These are phyloP conservation scores for Megathymus violae DNA, from an alignment of 1,140 invertebrate genomes.

Conservation along the genomic window DNA sequence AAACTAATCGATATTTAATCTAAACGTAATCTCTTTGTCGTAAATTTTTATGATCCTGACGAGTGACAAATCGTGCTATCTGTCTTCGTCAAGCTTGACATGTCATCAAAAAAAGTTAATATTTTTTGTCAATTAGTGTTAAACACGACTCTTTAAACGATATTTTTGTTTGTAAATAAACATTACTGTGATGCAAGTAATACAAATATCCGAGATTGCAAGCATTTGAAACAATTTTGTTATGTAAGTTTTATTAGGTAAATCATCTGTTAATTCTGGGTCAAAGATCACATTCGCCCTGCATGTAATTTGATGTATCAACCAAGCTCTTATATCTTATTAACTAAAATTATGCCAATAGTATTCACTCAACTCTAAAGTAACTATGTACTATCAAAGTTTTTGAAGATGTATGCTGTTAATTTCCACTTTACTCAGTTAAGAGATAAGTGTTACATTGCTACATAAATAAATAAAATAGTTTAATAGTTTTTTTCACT, in stretches of 20 bases:
- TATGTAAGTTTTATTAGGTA: conserved; percentile 32
- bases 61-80: conserved; percentile 2
- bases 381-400: no score
- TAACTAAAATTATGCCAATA: no score
- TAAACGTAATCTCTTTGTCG: conserved; percentile 22
- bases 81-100: conserved; percentile 13
- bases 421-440: no score
- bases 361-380: no score
- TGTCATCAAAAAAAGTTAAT: conserved; percentile 6
- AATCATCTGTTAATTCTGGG: conserved; percentile 28
- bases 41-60: conserved; percentile 8
- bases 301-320: conserved; percentile 1
- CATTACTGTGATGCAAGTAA: background rate
- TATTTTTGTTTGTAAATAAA: conserved; percentile 26
- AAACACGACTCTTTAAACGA: background rate
- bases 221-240: conserved; percentile 10
- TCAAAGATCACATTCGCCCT: conserved; percentile 17
- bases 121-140: background rate
- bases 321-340: no score
- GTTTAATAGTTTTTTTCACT: no score
- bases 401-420: no score
- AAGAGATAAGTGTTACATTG: no score
- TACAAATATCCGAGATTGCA: no score
- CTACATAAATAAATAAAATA: no score
- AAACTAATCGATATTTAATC: conserved; percentile 25